Evolutionary conservation across 2,113 vertebrate species (phyloP), one percentile per base, ranked within the genome.

Genomic region (Strigops habroptila): DNA sequence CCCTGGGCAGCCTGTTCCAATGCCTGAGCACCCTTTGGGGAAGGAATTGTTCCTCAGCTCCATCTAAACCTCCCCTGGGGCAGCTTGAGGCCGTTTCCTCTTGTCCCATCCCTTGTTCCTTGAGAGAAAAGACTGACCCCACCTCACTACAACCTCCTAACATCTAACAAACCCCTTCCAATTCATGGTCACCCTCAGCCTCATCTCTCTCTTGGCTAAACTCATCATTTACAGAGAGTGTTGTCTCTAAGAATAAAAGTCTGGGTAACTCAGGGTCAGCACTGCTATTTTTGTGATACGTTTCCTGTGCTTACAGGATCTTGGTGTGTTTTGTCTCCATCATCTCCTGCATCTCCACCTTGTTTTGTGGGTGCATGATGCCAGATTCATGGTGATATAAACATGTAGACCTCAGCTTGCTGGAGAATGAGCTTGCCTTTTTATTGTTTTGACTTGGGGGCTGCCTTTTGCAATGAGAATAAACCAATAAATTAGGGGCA

Each of bases 261-360:
- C 39, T 8, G 63, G 71, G 86, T 92, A 59, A 86, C 51, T 59
- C 7, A 0, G 46, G 91, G 77, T 69, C 78, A 95, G 59, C n/a
- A 2, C 10, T 31, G 84, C 67, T 95, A 53, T 73, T 90, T 95
- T 63, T 44, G 68, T 0, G 3, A 35, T 13, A 22, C 0, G 0
- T 69, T 95, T 92, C 91, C 89, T 85, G 87, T 33, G 25, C 63
- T 46, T 18, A 67, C 70, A 57, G 67, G 71, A 74, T 73, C 79
- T 65, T 0, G 1, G 39, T 27, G 52, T 37, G 70, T 33, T 12
- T 1, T 15, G 90, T 88, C 53, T 86, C 86, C 91, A 62, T 53
- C 52, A 49, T 4, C 91, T 95, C 90, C 92, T 86, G 79, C 80
- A 49, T 57, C 90, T 75, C 82, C 90, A 80, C 85, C 88, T 85